Percentiles rank a stretch among this genome's conserved stretches.
Evolutionary conservation across 2,113 vertebrate species (phyloP).

Genomic region (Microcebus griseorufus): DNA sequence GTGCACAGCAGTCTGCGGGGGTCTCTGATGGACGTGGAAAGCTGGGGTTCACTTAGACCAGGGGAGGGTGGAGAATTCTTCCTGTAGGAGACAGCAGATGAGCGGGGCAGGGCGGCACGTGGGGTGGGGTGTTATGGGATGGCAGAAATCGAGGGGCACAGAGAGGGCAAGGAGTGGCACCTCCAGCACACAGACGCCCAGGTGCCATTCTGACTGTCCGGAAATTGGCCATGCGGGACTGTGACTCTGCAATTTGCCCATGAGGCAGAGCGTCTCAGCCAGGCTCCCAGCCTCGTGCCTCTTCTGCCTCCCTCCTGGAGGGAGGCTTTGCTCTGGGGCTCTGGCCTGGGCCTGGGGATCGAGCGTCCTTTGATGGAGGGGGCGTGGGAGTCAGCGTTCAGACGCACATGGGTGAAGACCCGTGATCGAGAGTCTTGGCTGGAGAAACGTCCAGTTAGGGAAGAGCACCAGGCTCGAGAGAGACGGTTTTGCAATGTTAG

Average conservation of each 20-base stretch:
- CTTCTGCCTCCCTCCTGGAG: background rate
- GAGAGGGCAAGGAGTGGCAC: background rate
- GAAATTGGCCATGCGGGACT: too few relatives aligned
- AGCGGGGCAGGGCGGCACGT: background rate
- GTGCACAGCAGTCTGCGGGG: too few relatives aligned
- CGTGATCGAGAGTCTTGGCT: background rate
- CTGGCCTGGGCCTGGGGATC: background rate
- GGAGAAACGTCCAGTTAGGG: background rate
- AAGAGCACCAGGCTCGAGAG: background rate
- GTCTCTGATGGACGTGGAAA: background rate
- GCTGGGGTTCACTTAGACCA: background rate
- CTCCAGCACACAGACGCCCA: background rate
- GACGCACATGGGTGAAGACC: accelerated
- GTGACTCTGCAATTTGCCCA: background rate
- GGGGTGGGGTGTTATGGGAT: too few relatives aligned
- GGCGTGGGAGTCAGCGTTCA: background rate
- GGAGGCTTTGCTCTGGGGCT: background rate
- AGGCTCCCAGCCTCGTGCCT: too few relatives aligned
- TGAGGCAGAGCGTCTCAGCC: background rate
- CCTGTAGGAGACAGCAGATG: background rate
- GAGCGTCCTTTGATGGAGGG: accelerated
- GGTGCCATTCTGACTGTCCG: background rate
- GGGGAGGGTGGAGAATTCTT: background rate
- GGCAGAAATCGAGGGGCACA: background rate
- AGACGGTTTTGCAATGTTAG: background rate